Evolutionary conservation across 2,113 vertebrate genomes (phyloP), one percentile per base, ranked within the genome.

Genomic region (Myotis brandtii): DNA sequence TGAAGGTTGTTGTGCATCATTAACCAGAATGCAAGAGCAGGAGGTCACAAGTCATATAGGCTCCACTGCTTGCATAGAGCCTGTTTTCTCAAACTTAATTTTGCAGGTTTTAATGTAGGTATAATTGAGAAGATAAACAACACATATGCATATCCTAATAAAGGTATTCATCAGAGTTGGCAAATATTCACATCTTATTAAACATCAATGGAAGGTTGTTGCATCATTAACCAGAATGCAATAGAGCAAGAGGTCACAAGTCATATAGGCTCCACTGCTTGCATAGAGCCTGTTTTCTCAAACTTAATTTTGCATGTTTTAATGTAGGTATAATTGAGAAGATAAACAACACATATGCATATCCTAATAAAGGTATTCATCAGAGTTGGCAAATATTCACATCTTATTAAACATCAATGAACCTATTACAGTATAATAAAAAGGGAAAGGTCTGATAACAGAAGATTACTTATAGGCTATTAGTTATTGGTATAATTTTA

Each of bases 381-480:
- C 69, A 43, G 92, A 97, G 93, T 21, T 93, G 89, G 93, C 96
- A 97, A 69, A 43, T 93, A 89, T 54, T 95, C 34, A 17, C 43
- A 94, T 94, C 94, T 88, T 90, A 84, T 82, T 93, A 84, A 97
- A 91, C 95, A 96, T 48, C 91, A 56, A 17, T 83, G 95, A 98
- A 94, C 50, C 88, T 95, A 96, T 97, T 97, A 96, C 4, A 77
- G 72, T 86, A 2, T 76, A 88, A 96, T 96, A 95, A 97, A 97
- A 97, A 93, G 54, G 75, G 46, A 87, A 97, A 96, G 86, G 62
- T 73, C 89, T 97, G 95, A 92, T 69, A 94, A 96, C 50, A 1
- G 67, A 67, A 83, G 75, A 93, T 96, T 98, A 98, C 97, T 98
- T 98, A 97, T 96, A 97, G 97, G 95, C 50, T 72, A 30, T 85